Evolutionary conservation across 2,888 invertebrate species (phyloP), one percentile per base, ranked within the genome.

Genomic region (Agrotis exclamationis): DNA sequence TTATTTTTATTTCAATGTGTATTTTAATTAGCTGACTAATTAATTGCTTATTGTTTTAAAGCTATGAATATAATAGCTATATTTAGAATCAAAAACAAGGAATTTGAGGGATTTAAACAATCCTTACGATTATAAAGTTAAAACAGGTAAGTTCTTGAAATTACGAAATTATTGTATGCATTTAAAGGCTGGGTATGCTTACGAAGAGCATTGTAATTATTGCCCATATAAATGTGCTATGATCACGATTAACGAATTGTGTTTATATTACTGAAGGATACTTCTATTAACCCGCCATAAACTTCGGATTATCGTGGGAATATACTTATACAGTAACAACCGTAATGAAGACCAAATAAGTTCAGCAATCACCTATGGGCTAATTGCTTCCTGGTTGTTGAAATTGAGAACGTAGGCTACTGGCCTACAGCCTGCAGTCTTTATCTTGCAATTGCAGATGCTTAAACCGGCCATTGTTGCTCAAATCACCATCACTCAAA

Each of bases 401-500:
- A 72, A 4, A 24, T 57, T 28, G 14, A 16, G 22, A n/a, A 7
- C 13, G 44, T 33, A n/a, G n/a, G 28, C 16, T 39, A 39, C 39
- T 39, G 39, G 9, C 39, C 9, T 11, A 39, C 39, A 11, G 39
- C 39, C 39, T 39, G 39, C 39, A 39, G 39, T 39, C 39, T 39
- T 39, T 11, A 39, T 39, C 39, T 39, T 39, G 39, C 39, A 39
- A 39, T 39, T 39, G 39, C 9, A 39, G 14, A n/a, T 33, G 45
- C 22, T 3, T 0, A 33, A 73, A 64, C 9, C 3, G 47, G 33
- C 39, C 2, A 64, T 33, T 47, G 45, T 69, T 50, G 3, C 18
- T 28, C 70, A 51, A 57, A 57, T 33, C 7, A 45, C 13, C 70
- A 70, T 76, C 11, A 76, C 0, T 72, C 48, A 45, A 45, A 72